Conservation (phyloP, 2,797 vertebrate genomes). For the Eulemur coronatus region DNA sequence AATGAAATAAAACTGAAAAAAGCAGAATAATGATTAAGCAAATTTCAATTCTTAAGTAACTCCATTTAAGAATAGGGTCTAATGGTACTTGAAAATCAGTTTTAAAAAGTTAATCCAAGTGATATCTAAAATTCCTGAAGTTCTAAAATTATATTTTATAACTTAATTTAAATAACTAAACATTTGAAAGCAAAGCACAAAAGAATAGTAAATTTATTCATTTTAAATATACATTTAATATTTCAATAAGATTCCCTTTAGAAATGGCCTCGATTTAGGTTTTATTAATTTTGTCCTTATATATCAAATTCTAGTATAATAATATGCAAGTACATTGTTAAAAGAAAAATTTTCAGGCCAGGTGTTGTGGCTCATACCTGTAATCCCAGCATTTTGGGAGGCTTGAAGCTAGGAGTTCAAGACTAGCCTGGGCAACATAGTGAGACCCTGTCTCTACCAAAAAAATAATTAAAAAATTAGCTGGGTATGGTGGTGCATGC, state of each 20-base stretch:
- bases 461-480: background rate
- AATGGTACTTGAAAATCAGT: background rate
- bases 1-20: background rate
- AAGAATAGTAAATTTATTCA: background rate
- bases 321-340: background rate
- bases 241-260: slow-evolving; percentile 42
- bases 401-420: background rate
- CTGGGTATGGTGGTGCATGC: background rate
- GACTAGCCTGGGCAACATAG: background rate
- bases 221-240: slow-evolving; percentile 27
- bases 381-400: background rate
- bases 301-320: slow-evolving; percentile 19
- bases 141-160: slow-evolving; percentile 36
- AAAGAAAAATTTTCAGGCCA: background rate
- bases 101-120: background rate
- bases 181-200: slow-evolving; percentile 16
- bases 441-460: background rate
- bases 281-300: slow-evolving; percentile 30
- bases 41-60: background rate
- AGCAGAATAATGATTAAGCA: background rate
- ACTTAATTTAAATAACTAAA: slow-evolving; percentile 37
- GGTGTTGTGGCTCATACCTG: background rate
- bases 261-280: background rate
- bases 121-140: background rate
- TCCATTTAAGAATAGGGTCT: background rate